Conservation (phyloP, 1,140 invertebrate species). For the Nasonia longicornis region DNA sequence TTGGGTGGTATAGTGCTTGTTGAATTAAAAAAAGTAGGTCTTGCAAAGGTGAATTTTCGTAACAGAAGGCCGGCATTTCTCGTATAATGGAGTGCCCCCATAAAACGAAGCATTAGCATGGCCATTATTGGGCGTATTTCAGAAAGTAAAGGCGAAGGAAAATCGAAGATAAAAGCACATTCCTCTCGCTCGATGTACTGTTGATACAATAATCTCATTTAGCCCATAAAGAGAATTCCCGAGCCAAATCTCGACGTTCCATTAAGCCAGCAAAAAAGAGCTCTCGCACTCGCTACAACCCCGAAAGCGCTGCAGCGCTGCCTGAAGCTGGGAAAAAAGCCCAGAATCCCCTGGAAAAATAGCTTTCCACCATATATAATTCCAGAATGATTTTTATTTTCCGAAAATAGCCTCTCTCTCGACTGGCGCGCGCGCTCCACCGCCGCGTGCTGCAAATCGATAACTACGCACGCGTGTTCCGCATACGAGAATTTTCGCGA, state of each 20-base stretch:
- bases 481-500: slow-evolving; percentile 36
- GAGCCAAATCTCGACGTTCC: background rate
- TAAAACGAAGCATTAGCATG: background rate
- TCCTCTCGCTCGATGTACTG: background rate
- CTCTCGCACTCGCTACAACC: background rate
- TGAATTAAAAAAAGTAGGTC: background rate
- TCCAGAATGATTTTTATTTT: slow-evolving; percentile 20
- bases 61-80: no score
- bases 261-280: background rate
- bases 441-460: slow-evolving; percentile 27
- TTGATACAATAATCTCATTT: background rate
- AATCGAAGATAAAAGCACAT: background rate
- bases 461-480: slow-evolving; percentile 10
- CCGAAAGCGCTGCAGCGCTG: background rate
- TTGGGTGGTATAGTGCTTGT: background rate
- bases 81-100: background rate
- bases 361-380: background rate
- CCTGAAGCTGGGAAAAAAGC: background rate
- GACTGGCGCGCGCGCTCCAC: background rate
- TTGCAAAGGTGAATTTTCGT: no score
- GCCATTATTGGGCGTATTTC: background rate
- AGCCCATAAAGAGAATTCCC: background rate
- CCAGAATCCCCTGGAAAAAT: background rate
- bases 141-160: background rate
- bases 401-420: slow-evolving; percentile 15